These are phyloP conservation scores for Hoplodrina ambigua DNA, from an alignment of 2,888 invertebrate genomes.

Conservation along the genomic window DNA sequence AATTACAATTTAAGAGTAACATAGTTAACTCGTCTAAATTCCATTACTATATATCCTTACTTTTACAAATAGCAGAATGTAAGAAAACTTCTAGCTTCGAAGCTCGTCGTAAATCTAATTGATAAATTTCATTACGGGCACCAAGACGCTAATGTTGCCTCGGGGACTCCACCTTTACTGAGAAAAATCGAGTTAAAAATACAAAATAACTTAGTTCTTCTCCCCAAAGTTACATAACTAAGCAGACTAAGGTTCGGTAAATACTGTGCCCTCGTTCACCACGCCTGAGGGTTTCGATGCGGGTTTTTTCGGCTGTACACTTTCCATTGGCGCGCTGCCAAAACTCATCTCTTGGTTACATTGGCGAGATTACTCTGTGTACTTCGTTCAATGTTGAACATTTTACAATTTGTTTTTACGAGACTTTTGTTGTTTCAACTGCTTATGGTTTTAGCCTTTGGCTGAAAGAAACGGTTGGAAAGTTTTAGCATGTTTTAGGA, in stretches of 20 bases:
- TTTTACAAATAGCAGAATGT: slow-evolving; percentile 2
- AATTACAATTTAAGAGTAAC: slow-evolving; percentile 4
- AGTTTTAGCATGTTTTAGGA: slow-evolving; percentile 11
- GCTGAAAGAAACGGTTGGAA: slow-evolving; percentile 8
- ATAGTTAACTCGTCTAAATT: slow-evolving; percentile 5
- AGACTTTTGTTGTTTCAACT: slow-evolving; percentile 44
- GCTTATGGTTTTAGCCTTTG: slow-evolving; percentile 32
- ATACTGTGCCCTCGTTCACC: slow-evolving; percentile 30
- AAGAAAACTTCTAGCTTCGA: slow-evolving; percentile 15
- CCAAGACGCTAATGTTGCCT: slow-evolving; percentile 47
- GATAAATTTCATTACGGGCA: slow-evolving; percentile 30
- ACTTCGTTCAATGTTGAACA: slow-evolving; percentile 54
- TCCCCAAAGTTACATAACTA: slow-evolving; percentile 41
- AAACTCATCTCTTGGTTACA: slow-evolving; percentile 60
- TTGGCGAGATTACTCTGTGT: slow-evolving; percentile 60
- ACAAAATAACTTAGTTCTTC: slow-evolving; percentile 40
- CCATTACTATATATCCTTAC: background rate
- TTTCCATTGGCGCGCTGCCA: slow-evolving; percentile 67
- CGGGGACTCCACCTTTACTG: slow-evolving; percentile 35
- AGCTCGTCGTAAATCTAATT: slow-evolving; percentile 42
- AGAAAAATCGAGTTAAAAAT: slow-evolving; percentile 45
- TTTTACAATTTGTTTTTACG: slow-evolving; percentile 61
- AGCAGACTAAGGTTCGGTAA: slow-evolving; percentile 41
- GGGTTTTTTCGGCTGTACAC: slow-evolving; percentile 57
- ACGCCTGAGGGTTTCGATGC: slow-evolving; percentile 37